Conservation (phyloP, 1,140 invertebrate species). For the Pseudomyrmex dendroicus region DNA sequence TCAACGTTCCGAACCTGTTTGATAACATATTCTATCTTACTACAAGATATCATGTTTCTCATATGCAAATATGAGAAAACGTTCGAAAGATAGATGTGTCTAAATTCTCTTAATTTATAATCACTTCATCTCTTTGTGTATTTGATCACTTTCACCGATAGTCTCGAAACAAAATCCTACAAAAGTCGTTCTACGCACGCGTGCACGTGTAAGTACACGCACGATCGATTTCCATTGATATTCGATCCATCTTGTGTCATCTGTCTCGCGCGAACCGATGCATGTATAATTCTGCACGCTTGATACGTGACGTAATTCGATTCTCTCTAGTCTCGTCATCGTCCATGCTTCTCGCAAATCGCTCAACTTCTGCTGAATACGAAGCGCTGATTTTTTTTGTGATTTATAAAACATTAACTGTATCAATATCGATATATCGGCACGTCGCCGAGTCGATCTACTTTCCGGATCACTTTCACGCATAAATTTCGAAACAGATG, state of each 20-base stretch:
- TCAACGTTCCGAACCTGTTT: too few relatives aligned
- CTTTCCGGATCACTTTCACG: conserved; percentile 53
- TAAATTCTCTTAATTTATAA: conserved; percentile 9
- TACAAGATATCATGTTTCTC: too few relatives aligned
- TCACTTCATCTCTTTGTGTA: conserved; percentile 27
- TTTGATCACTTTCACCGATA: conserved; percentile 48
- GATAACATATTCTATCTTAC: too few relatives aligned
- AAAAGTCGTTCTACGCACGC: not conserved
- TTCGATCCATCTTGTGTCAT: conserved; percentile 34
- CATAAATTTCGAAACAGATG: conserved; percentile 41
- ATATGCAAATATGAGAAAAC: not conserved
- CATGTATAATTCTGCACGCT: conserved; percentile 3
- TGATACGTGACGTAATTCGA: conserved; percentile 29
- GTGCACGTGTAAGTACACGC: not conserved
- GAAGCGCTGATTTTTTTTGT: not conserved
- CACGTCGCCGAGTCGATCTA: conserved; percentile 1
- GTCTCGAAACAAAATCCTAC: conserved; percentile 24
- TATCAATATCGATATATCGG: not conserved
- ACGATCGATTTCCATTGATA: conserved; percentile 24
- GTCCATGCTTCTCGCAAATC: not conserved
- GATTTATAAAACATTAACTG: conserved; percentile 29
- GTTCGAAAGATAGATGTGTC: conserved; percentile 4
- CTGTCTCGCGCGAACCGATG: conserved; percentile 17
- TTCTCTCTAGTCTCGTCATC: conserved; percentile 1
- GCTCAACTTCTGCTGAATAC: conserved; percentile 13